Evolutionary conservation across 2,797 vertebrate species (phyloP), one percentile per base, ranked within the genome.

Genomic region (Lepus oiostolus): DNA sequence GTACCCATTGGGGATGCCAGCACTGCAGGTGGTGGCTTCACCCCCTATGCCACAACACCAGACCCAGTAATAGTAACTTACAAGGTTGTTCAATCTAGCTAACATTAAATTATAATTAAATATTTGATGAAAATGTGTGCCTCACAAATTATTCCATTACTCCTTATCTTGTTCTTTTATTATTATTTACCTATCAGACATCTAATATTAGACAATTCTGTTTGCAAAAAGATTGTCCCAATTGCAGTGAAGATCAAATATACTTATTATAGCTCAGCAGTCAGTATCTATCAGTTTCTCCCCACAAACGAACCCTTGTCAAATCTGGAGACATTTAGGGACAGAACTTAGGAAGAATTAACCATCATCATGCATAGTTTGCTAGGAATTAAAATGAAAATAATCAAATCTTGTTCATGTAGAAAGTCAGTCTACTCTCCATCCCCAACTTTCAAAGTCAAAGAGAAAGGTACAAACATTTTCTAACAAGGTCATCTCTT

Each of bases 101-200:
- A 79, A 83, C 30, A 62, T 35, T 28, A 85, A 74, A 38, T 62
- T 38, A 32, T 5, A 86, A 19, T 24, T 22, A 77, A 62, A 60
- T 32, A 50, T 24, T 26, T 38, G 42, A 74, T 30, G 4, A 85
- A 90, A 76, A 89, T 30, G 1, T 70, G 21, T 54, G n/a, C 32
- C 60, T 28, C 60, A 60, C 22, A 67, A 85, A 80, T 47, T 5
- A 65, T 60, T 88, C 71, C 88, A 52, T 47, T 13, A 67, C 30
- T 13, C 4, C 1, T 26, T 54, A 82, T 90, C 68, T 77, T 83
- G 22, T 76, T 95, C 16, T 52, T 65, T 81, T 70, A 68, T 68
- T 89, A 91, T 71, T 86, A 65, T 74, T 85, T 86, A 88, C 13
- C 72, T 81, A 58, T 14, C 28, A 93, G 30, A 50, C 68, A 60